phyloP scores from a whole-genome alignment of 2,113 vertebrate genomes.

The Calypte anna region DNA sequence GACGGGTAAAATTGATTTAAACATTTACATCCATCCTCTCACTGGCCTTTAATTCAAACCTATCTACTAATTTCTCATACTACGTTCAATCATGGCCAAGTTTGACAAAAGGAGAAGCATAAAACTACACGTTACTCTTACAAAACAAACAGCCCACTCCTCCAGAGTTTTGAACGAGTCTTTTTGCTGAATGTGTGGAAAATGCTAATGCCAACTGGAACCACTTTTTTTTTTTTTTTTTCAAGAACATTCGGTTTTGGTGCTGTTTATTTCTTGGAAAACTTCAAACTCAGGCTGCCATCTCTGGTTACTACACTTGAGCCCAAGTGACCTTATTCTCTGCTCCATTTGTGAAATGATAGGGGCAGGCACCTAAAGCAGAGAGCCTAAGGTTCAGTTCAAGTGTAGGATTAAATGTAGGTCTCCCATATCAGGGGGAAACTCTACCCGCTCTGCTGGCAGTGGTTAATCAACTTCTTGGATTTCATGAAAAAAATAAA shows the following conservation, averaged over 20 bases:
- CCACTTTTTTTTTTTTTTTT: not conserved
- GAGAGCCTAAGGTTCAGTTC: not conserved
- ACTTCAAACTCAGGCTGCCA: not conserved
- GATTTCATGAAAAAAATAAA: not conserved
- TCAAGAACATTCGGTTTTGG: not conserved
- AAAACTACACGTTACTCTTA: not conserved
- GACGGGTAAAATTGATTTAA: not conserved
- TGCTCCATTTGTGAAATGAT: not conserved
- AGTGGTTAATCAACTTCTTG: conserved; percentile 8
- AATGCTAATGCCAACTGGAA: not conserved
- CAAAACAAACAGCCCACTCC: not conserved
- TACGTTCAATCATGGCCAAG: not conserved
- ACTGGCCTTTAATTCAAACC: not conserved
- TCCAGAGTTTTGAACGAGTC: not conserved
- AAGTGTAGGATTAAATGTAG: not conserved
- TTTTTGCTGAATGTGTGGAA: not conserved
- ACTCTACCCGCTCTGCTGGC: not conserved
- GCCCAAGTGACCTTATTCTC: not conserved
- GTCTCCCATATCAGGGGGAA: not conserved
- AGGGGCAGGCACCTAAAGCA: not conserved
- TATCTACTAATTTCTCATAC: not conserved
- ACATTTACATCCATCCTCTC: not conserved
- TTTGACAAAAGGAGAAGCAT: not conserved
- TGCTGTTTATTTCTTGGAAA: not conserved
- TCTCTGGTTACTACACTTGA: not conserved